Evolutionary conservation across 2,797 vertebrate genomes (phyloP).

Genomic region (Kryptolebias ocellatus): DNA sequence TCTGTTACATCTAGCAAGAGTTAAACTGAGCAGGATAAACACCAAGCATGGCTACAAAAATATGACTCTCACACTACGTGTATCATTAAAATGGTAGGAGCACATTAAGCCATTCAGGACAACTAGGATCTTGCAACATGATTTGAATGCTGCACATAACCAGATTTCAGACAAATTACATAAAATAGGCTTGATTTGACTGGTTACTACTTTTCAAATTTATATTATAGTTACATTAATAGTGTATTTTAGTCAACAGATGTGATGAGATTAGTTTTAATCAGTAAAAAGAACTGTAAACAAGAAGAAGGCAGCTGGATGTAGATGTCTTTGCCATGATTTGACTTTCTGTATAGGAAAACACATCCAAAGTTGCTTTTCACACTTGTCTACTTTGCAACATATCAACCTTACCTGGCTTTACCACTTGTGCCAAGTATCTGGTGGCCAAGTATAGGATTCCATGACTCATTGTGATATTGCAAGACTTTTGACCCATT

Average conservation of each 20-base stretch:
- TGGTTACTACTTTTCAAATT: conserved; percentile 6
- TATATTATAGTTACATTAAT: background rate
- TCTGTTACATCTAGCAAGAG: conserved; percentile 76
- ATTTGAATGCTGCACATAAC: background rate
- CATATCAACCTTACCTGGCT: background rate
- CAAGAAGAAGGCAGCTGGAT: too few relatives aligned
- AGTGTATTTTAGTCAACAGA: too few relatives aligned
- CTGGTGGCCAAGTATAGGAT: too few relatives aligned
- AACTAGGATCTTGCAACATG: conserved; percentile 4
- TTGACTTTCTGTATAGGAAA: too few relatives aligned
- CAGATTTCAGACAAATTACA: background rate
- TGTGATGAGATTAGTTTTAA: too few relatives aligned
- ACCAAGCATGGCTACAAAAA: conserved; percentile 62
- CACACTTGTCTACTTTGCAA: too few relatives aligned
- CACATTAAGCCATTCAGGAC: conserved; percentile 21
- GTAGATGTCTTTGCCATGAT: too few relatives aligned
- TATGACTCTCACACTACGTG: conserved; percentile 60
- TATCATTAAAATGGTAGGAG: conserved; percentile 60
- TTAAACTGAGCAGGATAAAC: conserved; percentile 67
- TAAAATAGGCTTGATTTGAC: background rate
- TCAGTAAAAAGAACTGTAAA: background rate
- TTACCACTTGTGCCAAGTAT: background rate
- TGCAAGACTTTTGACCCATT: conserved; percentile 31
- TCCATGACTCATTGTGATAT: background rate
- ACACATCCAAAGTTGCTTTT: too few relatives aligned